Conservation (phyloP, 2,888 invertebrate species). For the Choreutis nemorana region DNA sequence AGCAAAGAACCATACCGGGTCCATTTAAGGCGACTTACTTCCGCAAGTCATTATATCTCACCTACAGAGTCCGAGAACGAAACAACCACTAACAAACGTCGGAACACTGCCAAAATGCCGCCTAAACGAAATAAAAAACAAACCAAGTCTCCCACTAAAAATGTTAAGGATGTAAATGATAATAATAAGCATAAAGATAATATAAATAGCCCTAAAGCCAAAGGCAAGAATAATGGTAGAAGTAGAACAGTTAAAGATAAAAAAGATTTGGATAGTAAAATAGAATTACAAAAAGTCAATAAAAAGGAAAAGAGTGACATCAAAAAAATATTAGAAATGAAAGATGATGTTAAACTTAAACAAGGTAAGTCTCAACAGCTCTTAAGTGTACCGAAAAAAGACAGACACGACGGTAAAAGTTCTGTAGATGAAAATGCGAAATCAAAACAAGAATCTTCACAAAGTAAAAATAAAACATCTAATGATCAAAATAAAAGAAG, state of each 20-base stretch:
- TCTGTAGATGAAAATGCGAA: slow-evolving; percentile 23
- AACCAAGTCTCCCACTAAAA: slow-evolving; percentile 50
- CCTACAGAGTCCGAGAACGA: slow-evolving; percentile 47
- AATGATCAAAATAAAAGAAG: no score
- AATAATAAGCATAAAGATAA: slow-evolving; percentile 43
- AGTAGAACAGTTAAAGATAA: slow-evolving; percentile 20
- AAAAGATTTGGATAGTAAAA: slow-evolving; percentile 18
- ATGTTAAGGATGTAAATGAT: slow-evolving; percentile 44
- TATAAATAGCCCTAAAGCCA: slow-evolving; percentile 30
- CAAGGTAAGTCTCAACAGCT: no score
- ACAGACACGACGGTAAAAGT: slow-evolving; percentile 23
- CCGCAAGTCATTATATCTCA: slow-evolving; percentile 30
- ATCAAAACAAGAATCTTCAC: no score
- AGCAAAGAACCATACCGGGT: slow-evolving; percentile 54
- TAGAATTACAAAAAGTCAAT: no score
- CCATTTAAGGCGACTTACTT: slow-evolving; percentile 41
- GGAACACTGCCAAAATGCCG: slow-evolving; percentile 29
- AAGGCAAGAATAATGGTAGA: slow-evolving; percentile 16
- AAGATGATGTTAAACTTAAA: slow-evolving; percentile 18
- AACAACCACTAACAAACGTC: slow-evolving; percentile 35
- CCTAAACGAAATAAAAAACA: slow-evolving; percentile 42
- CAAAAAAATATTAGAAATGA: slow-evolving; percentile 21
- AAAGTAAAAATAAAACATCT: no score
- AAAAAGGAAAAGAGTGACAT: not conserved
- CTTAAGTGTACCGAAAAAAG: slow-evolving; percentile 17